Conservation (phyloP, 2,113 vertebrate genomes). For the Apeltes quadracus region DNA sequence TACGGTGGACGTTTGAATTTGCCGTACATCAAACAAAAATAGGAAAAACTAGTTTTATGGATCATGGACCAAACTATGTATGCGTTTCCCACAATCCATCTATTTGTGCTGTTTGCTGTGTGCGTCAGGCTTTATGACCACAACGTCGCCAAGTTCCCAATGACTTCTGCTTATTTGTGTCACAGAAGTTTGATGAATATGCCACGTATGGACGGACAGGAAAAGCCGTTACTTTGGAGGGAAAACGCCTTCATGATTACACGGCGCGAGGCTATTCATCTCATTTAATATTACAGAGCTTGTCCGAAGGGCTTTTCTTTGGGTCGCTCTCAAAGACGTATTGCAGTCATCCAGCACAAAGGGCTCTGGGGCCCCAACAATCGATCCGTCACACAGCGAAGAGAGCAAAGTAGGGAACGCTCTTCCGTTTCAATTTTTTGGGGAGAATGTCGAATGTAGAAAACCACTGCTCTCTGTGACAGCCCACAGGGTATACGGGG, state of each 20-base stretch:
- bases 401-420: slow-evolving; percentile 19
- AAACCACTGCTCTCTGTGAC: slow-evolving; percentile 4
- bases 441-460: slow-evolving; percentile 2
- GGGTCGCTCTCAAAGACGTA: slow-evolving; percentile 17
- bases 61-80: background rate
- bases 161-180: slow-evolving; percentile 3
- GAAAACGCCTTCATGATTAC: slow-evolving; percentile 24
- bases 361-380: slow-evolving; percentile 35
- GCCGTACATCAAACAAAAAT: slow-evolving; percentile 2
- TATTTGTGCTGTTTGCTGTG: background rate
- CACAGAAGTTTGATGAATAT: slow-evolving; percentile 6
- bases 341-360: slow-evolving; percentile 44
- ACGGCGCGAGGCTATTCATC: slow-evolving; percentile 20
- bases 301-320: slow-evolving; percentile 15
- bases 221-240: background rate
- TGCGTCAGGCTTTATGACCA: background rate
- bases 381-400: slow-evolving; percentile 29
- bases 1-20: background rate
- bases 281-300: slow-evolving; percentile 17
- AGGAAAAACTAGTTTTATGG: slow-evolving; percentile 5
- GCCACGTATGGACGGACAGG: background rate
- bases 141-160: background rate
- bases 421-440: slow-evolving; percentile 5
- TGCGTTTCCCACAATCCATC: background rate
- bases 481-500: slow-evolving; percentile 20